Percentiles rank a stretch among this genome's conserved stretches.
Evolutionary conservation across 2,888 invertebrate genomes (phyloP).

Genomic region (Orthosia cruda): DNA sequence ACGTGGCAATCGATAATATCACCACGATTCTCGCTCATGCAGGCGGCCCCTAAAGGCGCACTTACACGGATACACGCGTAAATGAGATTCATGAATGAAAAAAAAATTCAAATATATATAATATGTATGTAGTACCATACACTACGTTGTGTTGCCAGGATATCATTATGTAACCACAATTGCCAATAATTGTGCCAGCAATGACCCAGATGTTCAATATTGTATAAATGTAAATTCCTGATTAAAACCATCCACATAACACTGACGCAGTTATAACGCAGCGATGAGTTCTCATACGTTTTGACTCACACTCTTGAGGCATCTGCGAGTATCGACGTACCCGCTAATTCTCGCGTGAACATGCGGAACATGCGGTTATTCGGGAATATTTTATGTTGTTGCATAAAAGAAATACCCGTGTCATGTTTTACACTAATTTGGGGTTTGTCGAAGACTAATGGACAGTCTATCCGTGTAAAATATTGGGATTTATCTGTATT

Average conservation of each 20-base stretch:
- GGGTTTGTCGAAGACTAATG: not conserved
- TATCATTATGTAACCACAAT: too few relatives aligned
- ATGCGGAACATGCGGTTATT: not conserved
- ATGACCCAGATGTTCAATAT: slow-evolving; percentile 6
- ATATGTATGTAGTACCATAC: too few relatives aligned
- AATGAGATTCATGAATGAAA: too few relatives aligned
- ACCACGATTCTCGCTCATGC: too few relatives aligned
- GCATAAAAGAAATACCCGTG: not conserved
- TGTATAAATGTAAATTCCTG: not conserved
- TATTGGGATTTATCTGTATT: too few relatives aligned
- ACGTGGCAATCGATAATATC: too few relatives aligned
- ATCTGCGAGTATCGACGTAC: not conserved
- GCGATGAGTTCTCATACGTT: slow-evolving; percentile 9
- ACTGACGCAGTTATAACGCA: slow-evolving; percentile 27
- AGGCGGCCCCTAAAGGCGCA: too few relatives aligned
- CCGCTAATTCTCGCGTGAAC: not conserved
- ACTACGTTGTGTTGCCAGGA: too few relatives aligned
- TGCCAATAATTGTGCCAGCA: too few relatives aligned
- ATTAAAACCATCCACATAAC: slow-evolving; percentile 2
- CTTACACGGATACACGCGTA: too few relatives aligned
- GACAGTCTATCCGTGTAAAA: too few relatives aligned
- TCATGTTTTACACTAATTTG: not conserved
- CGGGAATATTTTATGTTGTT: not conserved
- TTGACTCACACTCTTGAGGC: not conserved
- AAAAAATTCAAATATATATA: too few relatives aligned